Percentiles rank a stretch among this genome's conserved stretches.
phyloP scores from a whole-genome alignment of 2,888 invertebrate species.

The Leucoma salicis region DNA sequence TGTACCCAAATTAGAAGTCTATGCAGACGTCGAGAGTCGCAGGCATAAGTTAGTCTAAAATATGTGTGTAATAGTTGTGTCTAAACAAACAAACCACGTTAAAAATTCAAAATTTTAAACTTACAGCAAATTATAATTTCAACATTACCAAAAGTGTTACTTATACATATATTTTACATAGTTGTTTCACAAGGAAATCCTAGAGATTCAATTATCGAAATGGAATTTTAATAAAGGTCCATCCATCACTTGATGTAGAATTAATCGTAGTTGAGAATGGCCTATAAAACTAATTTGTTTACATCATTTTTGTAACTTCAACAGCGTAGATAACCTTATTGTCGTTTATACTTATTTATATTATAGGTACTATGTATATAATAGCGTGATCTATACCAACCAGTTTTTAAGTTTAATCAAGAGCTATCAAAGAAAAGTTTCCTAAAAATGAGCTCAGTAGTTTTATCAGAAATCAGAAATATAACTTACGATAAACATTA shows the following conservation, averaged over 20 bases:
- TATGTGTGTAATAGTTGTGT: too few relatives aligned
- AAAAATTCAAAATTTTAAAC: slow-evolving; percentile 2
- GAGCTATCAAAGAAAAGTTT: too few relatives aligned
- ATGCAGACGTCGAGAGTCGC: too few relatives aligned
- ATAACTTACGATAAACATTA: too few relatives aligned
- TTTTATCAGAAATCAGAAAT: too few relatives aligned
- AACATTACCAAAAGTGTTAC: background rate
- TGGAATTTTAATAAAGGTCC: slow-evolving; percentile 34
- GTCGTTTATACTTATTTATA: background rate
- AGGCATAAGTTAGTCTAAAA: too few relatives aligned
- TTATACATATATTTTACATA: background rate
- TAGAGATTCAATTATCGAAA: slow-evolving; percentile 25
- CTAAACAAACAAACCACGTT: too few relatives aligned
- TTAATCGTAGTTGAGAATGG: slow-evolving; percentile 32
- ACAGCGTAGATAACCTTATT: background rate
- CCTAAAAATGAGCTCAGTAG: too few relatives aligned
- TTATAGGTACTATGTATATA: background rate
- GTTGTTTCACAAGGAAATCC: slow-evolving; percentile 30
- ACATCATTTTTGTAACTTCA: slow-evolving; percentile 12
- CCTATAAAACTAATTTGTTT: slow-evolving; percentile 24
- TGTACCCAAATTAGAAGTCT: too few relatives aligned
- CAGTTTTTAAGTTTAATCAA: too few relatives aligned
- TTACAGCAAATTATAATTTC: background rate
- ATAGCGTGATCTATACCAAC: too few relatives aligned
- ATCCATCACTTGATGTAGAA: too few relatives aligned